Conservation (phyloP, 2,888 invertebrate genomes). For the Philereme vetulata region DNA sequence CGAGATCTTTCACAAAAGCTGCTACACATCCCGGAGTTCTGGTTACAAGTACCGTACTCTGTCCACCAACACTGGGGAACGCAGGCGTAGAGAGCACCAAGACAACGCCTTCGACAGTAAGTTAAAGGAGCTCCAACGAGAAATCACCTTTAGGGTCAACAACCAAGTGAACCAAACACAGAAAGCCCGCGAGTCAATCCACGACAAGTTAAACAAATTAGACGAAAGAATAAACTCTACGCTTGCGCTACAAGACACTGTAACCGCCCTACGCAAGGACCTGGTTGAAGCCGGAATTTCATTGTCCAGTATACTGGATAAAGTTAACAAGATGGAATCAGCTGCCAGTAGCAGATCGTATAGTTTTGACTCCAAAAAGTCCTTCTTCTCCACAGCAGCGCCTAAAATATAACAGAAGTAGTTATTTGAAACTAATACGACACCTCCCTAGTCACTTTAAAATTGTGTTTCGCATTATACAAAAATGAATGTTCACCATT, state of each 20-base stretch:
- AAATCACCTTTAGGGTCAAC: constrained; percentile 57
- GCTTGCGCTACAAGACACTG: constrained; percentile 58
- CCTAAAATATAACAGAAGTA: constrained; percentile 46
- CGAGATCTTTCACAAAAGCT: constrained; percentile 63
- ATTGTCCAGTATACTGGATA: constrained; percentile 49
- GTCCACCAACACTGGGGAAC: constrained; percentile 68
- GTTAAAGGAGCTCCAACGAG: constrained; percentile 58
- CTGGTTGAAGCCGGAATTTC: constrained; percentile 47
- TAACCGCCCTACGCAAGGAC: constrained; percentile 52
- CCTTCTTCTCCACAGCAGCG: constrained; percentile 37
- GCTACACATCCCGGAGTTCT: constrained; percentile 64
- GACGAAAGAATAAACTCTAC: constrained; percentile 62
- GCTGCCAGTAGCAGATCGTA: constrained; percentile 36
- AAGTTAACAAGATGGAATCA: constrained; percentile 55
- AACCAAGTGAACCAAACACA: constrained; percentile 53
- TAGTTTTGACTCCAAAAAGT: constrained; percentile 47
- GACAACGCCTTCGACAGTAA: constrained; percentile 57
- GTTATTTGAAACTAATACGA: constrained; percentile 33
- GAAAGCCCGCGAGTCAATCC: constrained; percentile 53
- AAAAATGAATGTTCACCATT: too few species aligned
- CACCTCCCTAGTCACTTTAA: constrained; percentile 24
- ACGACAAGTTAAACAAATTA: constrained; percentile 57
- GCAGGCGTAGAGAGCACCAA: constrained; percentile 44
- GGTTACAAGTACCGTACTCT: constrained; percentile 73
- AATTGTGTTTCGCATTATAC: not conserved